phyloP scores from a whole-genome alignment of 1,140 invertebrate genomes.

The Leguminivora glycinivorella region DNA sequence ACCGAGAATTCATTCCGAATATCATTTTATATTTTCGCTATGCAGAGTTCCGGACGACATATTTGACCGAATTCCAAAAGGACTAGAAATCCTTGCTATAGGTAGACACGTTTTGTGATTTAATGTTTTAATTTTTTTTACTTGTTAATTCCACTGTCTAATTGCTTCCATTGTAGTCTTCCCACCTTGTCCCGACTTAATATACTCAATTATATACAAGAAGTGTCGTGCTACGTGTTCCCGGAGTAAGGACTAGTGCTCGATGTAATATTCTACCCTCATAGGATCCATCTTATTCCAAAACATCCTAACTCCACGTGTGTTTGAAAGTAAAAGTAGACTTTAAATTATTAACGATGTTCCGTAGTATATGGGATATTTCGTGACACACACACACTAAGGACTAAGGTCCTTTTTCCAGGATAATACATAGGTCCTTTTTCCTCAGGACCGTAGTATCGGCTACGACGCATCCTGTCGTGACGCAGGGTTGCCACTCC shows the following conservation, averaged over 20 bases:
- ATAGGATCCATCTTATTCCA: slow-evolving; percentile 26
- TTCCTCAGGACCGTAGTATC: neutral
- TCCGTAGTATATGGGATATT: neutral
- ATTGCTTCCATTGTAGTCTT: neutral
- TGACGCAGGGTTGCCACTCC: slow-evolving; percentile 16
- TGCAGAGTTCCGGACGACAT: too few relatives aligned
- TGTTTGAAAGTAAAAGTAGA: neutral
- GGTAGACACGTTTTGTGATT: too few relatives aligned
- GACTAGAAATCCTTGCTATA: too few relatives aligned
- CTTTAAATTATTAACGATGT: slow-evolving; percentile 1
- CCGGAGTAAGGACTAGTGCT: slow-evolving; percentile 1
- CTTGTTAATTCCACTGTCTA: neutral
- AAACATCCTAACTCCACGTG: slow-evolving; percentile 31
- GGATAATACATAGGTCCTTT: neutral
- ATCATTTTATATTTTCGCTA: too few relatives aligned
- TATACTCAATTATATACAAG: neutral
- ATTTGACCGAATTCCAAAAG: too few relatives aligned
- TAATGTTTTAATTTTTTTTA: too few relatives aligned
- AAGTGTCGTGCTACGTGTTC: neutral
- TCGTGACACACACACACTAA: neutral
- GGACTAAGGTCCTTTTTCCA: slow-evolving; percentile 4
- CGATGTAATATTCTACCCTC: slow-evolving; percentile 50
- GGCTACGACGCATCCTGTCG: slow-evolving; percentile 25
- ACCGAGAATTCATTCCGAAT: too few relatives aligned
- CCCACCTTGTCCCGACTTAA: neutral